Conservation (phyloP, 2,113 vertebrate species). For the Argyrosomus japonicus region DNA sequence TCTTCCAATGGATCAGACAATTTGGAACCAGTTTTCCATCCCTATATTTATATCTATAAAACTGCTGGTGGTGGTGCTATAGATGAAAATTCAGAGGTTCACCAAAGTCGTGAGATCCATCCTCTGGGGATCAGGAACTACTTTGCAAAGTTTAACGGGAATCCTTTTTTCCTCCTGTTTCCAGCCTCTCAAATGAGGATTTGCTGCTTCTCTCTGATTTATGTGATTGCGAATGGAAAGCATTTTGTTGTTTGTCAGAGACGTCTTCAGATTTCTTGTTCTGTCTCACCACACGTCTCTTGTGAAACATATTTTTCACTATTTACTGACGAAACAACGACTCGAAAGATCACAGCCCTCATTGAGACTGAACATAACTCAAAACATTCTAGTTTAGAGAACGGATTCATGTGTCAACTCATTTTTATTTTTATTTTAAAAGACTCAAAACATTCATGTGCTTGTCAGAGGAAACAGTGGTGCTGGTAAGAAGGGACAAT, state of each 20-base stretch:
- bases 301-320: background rate
- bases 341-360: too few relatives aligned
- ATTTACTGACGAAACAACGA: background rate
- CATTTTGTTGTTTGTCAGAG: background rate
- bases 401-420: background rate
- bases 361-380: background rate
- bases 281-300: background rate
- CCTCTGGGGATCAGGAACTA: background rate
- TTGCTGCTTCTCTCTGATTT: background rate
- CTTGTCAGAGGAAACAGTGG: background rate
- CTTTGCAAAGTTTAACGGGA: too few relatives aligned
- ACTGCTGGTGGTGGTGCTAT: background rate
- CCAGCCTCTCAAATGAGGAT: background rate
- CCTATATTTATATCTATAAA: too few relatives aligned
- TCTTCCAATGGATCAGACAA: too few relatives aligned
- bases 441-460: background rate
- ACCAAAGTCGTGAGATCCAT: background rate
- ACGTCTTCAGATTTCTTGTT: too few relatives aligned
- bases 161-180: background rate
- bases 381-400: background rate
- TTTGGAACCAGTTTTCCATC: too few relatives aligned
- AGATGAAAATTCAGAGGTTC: background rate
- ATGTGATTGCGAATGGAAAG: too few relatives aligned
- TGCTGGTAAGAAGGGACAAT: background rate
- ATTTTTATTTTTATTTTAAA: background rate